Conservation (phyloP, 2,888 invertebrate genomes). For the Andricus curvator region DNA sequence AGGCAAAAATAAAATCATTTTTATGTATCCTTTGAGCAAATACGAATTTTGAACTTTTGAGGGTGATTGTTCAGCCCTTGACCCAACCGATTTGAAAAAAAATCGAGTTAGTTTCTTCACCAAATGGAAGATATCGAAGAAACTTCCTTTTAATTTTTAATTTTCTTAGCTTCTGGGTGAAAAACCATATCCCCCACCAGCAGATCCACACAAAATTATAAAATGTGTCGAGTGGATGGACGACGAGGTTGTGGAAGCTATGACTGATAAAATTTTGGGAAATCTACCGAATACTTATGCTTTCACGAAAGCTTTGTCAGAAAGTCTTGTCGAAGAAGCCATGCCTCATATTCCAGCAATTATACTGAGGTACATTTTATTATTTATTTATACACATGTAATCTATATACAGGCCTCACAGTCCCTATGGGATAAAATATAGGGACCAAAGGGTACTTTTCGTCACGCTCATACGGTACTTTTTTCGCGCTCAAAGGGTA, state of each 20-base stretch:
- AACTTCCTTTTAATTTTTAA: not conserved
- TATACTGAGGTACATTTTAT: conserved; percentile 85
- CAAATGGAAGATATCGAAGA: too few relatives aligned
- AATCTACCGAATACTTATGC: conserved; percentile 95
- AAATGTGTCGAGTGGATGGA: conserved; percentile 89
- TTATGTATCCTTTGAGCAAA: too few relatives aligned
- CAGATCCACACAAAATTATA: conserved; percentile 87
- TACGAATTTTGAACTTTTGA: too few relatives aligned
- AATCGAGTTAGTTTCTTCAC: too few relatives aligned
- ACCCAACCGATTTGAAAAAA: not conserved
- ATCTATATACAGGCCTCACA: too few relatives aligned
- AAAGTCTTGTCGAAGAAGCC: conserved; percentile 89
- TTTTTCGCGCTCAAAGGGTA: too few relatives aligned
- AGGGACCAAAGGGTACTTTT: too few relatives aligned
- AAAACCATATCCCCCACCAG: conserved; percentile 91
- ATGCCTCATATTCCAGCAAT: conserved; percentile 88
- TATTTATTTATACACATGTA: conserved; percentile 6
- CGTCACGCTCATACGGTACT: too few relatives aligned
- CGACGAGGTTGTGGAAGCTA: conserved; percentile 84
- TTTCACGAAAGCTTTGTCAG: conserved; percentile 95
- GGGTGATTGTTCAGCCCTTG: too few relatives aligned
- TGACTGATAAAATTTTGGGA: conserved; percentile 85
- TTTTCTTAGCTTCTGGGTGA: conserved; percentile 84
- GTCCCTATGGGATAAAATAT: too few relatives aligned
- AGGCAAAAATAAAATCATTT: too few relatives aligned